Evolutionary conservation across 1,140 invertebrate species (phyloP).

Genomic region (Asobara japonica): DNA sequence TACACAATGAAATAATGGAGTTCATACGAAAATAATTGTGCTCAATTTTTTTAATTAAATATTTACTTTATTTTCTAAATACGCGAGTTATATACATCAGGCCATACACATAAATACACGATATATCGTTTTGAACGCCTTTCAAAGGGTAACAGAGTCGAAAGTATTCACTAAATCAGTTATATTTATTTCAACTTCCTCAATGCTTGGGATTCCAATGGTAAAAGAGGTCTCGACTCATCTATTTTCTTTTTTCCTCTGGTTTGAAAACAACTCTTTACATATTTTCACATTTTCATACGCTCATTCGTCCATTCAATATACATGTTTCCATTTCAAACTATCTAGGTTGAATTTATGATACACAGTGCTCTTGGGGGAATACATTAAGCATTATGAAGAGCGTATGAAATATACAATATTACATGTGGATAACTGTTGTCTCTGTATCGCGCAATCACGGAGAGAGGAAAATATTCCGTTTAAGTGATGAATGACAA

Average conservation of each 20-base stretch:
- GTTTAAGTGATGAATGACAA: not conserved
- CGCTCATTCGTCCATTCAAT: not conserved
- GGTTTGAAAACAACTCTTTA: not conserved
- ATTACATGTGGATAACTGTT: not conserved
- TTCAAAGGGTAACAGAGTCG: slow-evolving; percentile 3
- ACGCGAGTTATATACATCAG: slow-evolving; percentile 61
- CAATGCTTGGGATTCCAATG: not conserved
- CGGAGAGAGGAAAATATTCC: not conserved
- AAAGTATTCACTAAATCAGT: not conserved
- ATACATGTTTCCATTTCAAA: not conserved
- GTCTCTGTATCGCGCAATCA: not conserved
- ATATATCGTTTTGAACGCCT: slow-evolving; percentile 33
- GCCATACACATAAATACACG: slow-evolving; percentile 56
- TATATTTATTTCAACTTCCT: not conserved
- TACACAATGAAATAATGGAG: too few species aligned
- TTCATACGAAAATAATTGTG: too few species aligned
- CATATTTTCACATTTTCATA: not conserved
- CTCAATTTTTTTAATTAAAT: slow-evolving; percentile 50
- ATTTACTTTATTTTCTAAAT: slow-evolving; percentile 58
- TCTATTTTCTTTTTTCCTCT: not conserved
- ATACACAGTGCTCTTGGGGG: not conserved
- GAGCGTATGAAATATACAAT: not conserved
- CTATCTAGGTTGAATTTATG: not conserved
- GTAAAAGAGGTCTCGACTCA: not conserved
- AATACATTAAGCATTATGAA: slow-evolving; percentile 3